phyloP scores from a whole-genome alignment of 2,888 invertebrate genomes.

The Lochmaea capreae region DNA sequence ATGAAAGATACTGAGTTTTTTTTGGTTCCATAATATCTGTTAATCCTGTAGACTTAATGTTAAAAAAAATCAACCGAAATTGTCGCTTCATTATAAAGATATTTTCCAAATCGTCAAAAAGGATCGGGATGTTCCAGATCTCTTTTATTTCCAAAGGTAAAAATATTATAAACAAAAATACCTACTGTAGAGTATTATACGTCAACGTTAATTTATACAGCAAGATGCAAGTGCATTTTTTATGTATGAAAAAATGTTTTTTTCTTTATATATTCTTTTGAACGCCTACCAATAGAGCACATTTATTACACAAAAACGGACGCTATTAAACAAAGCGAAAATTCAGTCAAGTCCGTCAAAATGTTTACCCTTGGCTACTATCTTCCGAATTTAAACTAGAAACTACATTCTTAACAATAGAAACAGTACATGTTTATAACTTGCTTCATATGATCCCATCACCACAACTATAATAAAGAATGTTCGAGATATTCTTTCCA shows the following conservation, averaged over 20 bases:
- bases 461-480: conserved; percentile 33
- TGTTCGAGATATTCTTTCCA: conserved; percentile 17
- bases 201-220: not conserved
- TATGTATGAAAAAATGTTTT: not conserved
- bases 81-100: no score
- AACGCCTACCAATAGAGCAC: not conserved
- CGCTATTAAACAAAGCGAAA: conserved; percentile 22
- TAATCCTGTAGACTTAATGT: no score
- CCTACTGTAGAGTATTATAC: no score
- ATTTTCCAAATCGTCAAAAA: no score
- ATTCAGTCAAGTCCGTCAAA: conserved; percentile 33
- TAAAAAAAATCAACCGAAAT: no score
- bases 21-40: no score
- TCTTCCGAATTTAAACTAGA: conserved; percentile 19
- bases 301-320: conserved; percentile 12
- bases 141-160: no score
- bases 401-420: conserved; percentile 26
- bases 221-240: not conserved
- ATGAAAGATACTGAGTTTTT: no score
- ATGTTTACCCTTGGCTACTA: conserved; percentile 25
- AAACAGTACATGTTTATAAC: conserved; percentile 30
- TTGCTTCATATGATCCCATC: conserved; percentile 40
- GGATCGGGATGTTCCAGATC: no score
- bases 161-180: no score
- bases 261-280: not conserved